Evolutionary conservation across 2,888 invertebrate genomes (phyloP).

Genomic region (Caenorhabditis sp.): DNA sequence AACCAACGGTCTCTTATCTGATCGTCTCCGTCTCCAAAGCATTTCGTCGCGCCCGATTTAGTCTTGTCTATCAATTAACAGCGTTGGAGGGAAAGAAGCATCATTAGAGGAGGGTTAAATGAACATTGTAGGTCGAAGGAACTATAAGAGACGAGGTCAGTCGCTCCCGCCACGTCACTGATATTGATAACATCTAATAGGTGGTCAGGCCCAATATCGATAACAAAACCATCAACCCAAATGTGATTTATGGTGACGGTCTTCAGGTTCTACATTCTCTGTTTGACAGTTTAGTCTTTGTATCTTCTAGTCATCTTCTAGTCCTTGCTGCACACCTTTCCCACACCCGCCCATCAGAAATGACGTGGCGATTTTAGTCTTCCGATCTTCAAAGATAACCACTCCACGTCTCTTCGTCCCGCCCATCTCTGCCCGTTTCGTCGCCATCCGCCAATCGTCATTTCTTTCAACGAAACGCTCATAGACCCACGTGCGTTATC

Average conservation of each 20-base stretch:
- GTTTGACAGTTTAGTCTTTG: constrained; percentile 11
- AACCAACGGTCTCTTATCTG: constrained; percentile 27
- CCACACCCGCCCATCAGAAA: neutral
- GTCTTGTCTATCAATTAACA: constrained; percentile 33
- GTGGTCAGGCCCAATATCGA: neutral
- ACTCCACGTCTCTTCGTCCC: neutral
- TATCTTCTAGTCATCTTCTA: neutral
- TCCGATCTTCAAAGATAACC: constrained; percentile 46
- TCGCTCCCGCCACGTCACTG: constrained; percentile 18
- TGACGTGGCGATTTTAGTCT: constrained; percentile 35
- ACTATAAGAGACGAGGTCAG: constrained; percentile 28
- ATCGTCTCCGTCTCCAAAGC: constrained; percentile 25
- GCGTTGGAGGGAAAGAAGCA: constrained; percentile 21
- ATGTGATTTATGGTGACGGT: constrained; percentile 39
- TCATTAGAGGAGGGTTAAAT: constrained; percentile 3
- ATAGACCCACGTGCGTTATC: constrained; percentile 57
- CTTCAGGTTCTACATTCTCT: too few species aligned
- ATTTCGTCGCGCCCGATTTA: constrained; percentile 41
- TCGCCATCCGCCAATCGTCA: constrained; percentile 35
- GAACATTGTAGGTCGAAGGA: constrained; percentile 5
- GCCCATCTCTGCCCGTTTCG: too few species aligned
- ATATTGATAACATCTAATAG: constrained; percentile 11
- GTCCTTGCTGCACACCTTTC: too few species aligned
- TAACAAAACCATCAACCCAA: constrained; percentile 14
- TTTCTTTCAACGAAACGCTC: constrained; percentile 54